Evolutionary conservation across 1,140 invertebrate species (phyloP), one percentile per base, ranked within the genome.

Genomic region (Achroia grisella): DNA sequence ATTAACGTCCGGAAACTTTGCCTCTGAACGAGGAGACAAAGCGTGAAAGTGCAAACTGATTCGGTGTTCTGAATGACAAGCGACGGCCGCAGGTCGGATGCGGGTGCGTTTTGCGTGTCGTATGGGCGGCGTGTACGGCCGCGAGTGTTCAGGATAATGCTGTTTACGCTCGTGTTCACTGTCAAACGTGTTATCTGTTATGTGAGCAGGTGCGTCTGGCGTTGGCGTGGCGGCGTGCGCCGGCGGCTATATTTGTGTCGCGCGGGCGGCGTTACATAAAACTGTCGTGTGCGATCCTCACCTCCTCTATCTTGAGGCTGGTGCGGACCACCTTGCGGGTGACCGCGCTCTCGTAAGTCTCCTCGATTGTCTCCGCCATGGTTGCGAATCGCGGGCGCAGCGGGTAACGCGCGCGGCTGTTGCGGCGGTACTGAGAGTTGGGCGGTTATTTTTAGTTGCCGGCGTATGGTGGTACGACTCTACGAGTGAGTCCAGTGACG

Each of bases 291-390:
- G 64, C 47, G 57, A 55, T 70, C 68, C 87, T 88, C 86, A 90
- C 89, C 87, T 90, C 89, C 84, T 90, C 88, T 75, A 90, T 90
- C 71, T 87, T 89, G 71, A 90, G 89, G 82, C 86, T 90, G 60
- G 88, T 90, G 71, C 89, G 88, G 47, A 89, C 84, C 67, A 88
- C 88, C 78, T 90, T 90, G 56, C 89, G 88, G 51, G 88, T 90
- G 63, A 89, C 88, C 52, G 88, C 89, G 62, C 65, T 82, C 81
- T 90, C 89, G 74, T 87, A 88, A 44, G 75, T 74, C 64, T 88
- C 87, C 68, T 88, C 87, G 72, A 88, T 86, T 48, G 87, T 87
- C 79, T 87, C 85, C 80, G 83, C 83, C 85, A 87, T 87, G 78
- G 76, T 73, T 71, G 66, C 65, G 67, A 64, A 49, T 57, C 75